These are phyloP conservation scores for Eurytoma californica DNA, from an alignment of 2,888 invertebrate genomes.

Conservation along the genomic window DNA sequence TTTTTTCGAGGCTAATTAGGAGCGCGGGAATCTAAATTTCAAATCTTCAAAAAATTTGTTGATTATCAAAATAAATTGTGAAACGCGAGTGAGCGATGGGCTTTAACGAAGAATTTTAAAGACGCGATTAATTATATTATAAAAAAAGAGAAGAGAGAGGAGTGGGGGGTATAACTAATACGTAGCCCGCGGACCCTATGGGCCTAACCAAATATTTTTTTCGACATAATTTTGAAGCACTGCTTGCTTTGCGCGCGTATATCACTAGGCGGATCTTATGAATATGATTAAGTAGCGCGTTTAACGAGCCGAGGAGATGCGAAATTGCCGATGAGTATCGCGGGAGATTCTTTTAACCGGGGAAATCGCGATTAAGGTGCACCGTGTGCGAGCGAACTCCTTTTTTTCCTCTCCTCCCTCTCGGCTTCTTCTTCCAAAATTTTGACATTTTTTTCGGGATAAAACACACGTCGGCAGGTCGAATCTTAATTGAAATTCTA, in stretches of 20 bases:
- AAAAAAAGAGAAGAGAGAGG: too few relatives aligned
- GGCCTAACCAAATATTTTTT: constrained; percentile 49
- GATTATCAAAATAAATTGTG: too few relatives aligned
- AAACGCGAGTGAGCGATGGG: too few relatives aligned
- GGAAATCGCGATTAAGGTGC: constrained; percentile 39
- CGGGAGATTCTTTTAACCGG: constrained; percentile 23
- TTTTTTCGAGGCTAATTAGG: too few relatives aligned
- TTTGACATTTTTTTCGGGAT: constrained; percentile 46
- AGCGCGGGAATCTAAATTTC: too few relatives aligned
- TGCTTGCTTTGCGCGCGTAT: constrained; percentile 5
- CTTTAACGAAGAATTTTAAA: too few relatives aligned
- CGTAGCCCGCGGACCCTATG: too few relatives aligned
- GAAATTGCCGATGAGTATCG: constrained; percentile 53
- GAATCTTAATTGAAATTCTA: constrained; percentile 55
- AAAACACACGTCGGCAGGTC: constrained; percentile 19
- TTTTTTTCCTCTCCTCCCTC: neutral
- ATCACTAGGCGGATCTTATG: constrained; percentile 50
- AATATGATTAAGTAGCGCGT: constrained; percentile 49
- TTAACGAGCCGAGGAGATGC: constrained; percentile 50
- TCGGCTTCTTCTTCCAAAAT: constrained; percentile 29
- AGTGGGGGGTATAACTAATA: too few relatives aligned
- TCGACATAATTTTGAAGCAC: constrained; percentile 36
- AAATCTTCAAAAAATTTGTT: too few relatives aligned
- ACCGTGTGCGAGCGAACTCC: neutral
- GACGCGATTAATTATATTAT: too few relatives aligned